Evolutionary conservation across 2,113 vertebrate species (phyloP).

Genomic region (Kryptolebias marmoratus): DNA sequence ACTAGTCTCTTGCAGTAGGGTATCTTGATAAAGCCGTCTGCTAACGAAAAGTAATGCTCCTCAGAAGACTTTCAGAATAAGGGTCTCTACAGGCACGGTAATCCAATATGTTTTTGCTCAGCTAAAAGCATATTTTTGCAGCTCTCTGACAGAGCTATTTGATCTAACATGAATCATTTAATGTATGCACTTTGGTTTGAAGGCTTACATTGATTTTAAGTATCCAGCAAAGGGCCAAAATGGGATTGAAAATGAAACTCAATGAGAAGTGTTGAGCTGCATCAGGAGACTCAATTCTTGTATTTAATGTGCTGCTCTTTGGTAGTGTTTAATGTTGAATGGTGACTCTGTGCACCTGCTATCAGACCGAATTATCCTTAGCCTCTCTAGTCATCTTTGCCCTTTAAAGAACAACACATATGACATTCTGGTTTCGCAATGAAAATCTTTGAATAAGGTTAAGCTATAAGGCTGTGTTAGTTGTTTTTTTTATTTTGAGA

Average conservation of each 20-base stretch:
- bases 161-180: conserved; percentile 77
- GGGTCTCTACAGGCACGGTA: conserved; percentile 33
- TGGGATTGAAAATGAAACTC: conserved; percentile 73
- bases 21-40: conserved; percentile 49
- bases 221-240: conserved; percentile 72
- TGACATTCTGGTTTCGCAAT: conserved; percentile 63
- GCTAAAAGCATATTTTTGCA: conserved; percentile 59
- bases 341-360: conserved; percentile 55
- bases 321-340: conserved; percentile 60
- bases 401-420: conserved; percentile 67
- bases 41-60: conserved; percentile 49
- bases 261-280: conserved; percentile 49
- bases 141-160: conserved; percentile 58
- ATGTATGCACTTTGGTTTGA: conserved; percentile 76
- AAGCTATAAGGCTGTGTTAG: not conserved
- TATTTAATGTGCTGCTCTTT: conserved; percentile 38
- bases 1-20: conserved; percentile 33
- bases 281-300: conserved; percentile 45
- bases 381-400: conserved; percentile 60
- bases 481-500: too few relatives aligned
- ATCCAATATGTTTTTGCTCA: conserved; percentile 59
- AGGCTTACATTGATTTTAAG: conserved; percentile 79
- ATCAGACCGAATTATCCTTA: conserved; percentile 65
- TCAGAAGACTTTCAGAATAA: conserved; percentile 48
- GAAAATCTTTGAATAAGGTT: conserved; percentile 38